Base-by-base conservation (phyloP, 1,140 invertebrate species). In the Anastrepha ludens region DNA sequence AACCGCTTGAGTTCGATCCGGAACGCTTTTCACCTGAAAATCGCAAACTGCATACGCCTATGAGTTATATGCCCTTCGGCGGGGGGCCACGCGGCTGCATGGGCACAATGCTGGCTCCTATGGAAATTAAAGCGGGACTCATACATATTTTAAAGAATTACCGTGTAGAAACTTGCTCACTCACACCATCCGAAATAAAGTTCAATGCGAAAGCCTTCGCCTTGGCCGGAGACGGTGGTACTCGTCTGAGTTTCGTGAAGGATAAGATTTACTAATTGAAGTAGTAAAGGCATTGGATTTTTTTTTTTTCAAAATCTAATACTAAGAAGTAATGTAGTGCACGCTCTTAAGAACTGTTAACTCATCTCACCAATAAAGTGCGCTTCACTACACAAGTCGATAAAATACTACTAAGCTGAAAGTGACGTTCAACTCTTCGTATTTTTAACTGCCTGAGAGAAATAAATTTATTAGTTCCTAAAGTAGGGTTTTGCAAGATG, bases 31-130 rank as follows among this genome's bases (percentile, higher is more conserved):
- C 92, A 29, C 91, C 94, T 3, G 55, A 91, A 81, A 92, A 94
- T 58, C 93, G 93, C 7, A 92, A 91, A 89, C 91, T 85, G 88
- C 93, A 90, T 86, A 90, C 70, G 85, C 94, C 91, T 78, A 95
- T 94, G 89, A 94, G 95, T 0, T 97, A 95, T 91, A 91, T 97
- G 59, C 97, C 97, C 0, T 98, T 98, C 90, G 97, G 97, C 3
- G 95, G 96, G 62, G 97, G 97, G 13, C 96, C 96, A 1, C 94
- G 96, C 65, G 96, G 95, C 91, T 97, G 97, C 90, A 97, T 97
- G 89, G 96, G 96, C 95, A 93, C 91, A n/a, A 87, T 91, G 3
- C 91, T 92, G 50, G 92, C 90, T 6, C 85, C 93, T 8, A 87
- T 93, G 0, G 91, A 92, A 85, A 47, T 89, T 15, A 93, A 92